Base-by-base conservation (phyloP, 2,113 vertebrate species). In the Syngnathus scovelli region DNA sequence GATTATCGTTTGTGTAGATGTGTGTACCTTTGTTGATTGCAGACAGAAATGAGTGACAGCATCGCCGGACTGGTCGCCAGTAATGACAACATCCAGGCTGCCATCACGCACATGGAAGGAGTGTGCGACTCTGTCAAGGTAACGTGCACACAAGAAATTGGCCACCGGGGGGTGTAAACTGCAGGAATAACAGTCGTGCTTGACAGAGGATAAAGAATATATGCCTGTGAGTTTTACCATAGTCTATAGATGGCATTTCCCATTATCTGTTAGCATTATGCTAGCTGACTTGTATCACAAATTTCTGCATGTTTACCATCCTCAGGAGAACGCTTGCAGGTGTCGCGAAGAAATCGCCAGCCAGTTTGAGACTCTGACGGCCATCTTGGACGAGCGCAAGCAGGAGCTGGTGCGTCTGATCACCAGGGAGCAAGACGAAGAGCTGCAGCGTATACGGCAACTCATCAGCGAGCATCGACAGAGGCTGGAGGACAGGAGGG, bases 51-150 rank as follows among this genome's bases (percentile, higher is more conserved):
- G 75, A 95, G 93, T 0, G 93, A 98, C 0, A 89, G 92, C 60
- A 95, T 95, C 38, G 93, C 93, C 0, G 86, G 92, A 88, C 78
- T 96, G 84, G 93, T 95, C 72, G 93, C 93, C 0, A 92, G 91
- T 44, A 97, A 96, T 1, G 94, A 97, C 89, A 89, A 93, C 1
- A 86, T 94, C 82, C 93, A 98, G 84, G 92, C 91, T 0, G 86
- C 94, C 80, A 92, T 96, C 87, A 89, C 92, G 0, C 93, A 95
- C 88, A 93, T 96, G 93, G 94, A 96, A 67, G 92, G 93, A 58
- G 91, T 93, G 79, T 94, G 94, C 86, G 89, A 74, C 77, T 90
- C 87, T 12, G 85, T 94, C 0, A 92, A 96, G 92, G 96, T 95
- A 11, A 3, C 52, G 37, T 23, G 41, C 70, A 60, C 60, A 56